Conservation (phyloP, 2,888 invertebrate genomes). For the Tanypteryx hageni region DNA sequence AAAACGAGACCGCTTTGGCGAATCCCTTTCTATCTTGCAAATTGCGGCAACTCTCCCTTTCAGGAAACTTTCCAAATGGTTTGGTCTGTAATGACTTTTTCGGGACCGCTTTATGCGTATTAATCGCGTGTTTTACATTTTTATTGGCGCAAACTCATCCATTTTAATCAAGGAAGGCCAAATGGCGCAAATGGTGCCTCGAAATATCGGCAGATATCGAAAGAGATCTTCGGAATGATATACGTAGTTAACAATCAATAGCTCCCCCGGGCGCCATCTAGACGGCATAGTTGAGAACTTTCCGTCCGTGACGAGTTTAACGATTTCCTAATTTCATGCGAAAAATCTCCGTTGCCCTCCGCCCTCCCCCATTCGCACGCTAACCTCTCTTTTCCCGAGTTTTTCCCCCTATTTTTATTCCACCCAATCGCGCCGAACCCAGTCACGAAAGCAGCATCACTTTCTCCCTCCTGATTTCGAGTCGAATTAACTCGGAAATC, state of each 20-base stretch:
- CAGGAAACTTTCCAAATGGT: slow-evolving; percentile 14
- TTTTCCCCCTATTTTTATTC: neutral
- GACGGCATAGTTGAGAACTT: neutral
- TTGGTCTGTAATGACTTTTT: neutral
- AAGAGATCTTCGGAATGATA: neutral
- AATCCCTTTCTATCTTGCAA: neutral
- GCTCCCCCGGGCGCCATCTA: slow-evolving; percentile 6
- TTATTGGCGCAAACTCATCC: slow-evolving; percentile 36
- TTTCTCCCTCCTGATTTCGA: slow-evolving; percentile 48
- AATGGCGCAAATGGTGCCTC: neutral
- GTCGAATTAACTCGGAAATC: slow-evolving; percentile 54
- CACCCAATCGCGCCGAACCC: neutral
- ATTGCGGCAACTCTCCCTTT: neutral
- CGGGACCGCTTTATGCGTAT: neutral
- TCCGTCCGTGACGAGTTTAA: slow-evolving; percentile 48
- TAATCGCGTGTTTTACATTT: slow-evolving; percentile 35
- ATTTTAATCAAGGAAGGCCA: neutral
- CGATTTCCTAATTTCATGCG: slow-evolving; percentile 28
- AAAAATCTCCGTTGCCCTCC: neutral
- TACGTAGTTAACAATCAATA: neutral
- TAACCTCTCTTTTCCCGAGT: too few relatives aligned
- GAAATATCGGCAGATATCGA: slow-evolving; percentile 34
- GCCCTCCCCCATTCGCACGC: neutral
- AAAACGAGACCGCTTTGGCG: neutral
- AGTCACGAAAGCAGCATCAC: slow-evolving; percentile 38